phyloP scores from a whole-genome alignment of 2,888 invertebrate species.

The Scaptomyza caliginosa region DNA sequence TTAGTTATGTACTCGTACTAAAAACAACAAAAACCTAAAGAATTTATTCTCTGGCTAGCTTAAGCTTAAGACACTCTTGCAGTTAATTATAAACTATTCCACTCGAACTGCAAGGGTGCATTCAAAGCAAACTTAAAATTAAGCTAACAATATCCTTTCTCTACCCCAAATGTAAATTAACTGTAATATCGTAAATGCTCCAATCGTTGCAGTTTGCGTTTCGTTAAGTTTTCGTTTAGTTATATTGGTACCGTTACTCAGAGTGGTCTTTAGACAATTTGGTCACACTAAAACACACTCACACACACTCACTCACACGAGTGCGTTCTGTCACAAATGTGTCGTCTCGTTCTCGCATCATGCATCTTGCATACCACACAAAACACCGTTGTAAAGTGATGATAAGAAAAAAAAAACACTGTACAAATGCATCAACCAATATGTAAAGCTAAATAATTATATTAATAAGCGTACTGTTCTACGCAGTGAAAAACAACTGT shows the following conservation, averaged over 20 bases:
- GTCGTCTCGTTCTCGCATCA: conserved; percentile 48
- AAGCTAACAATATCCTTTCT: not conserved
- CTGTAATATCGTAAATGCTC: conserved; percentile 23
- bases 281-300: conserved; percentile 1
- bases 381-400: conserved; percentile 4
- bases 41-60: conserved; percentile 15
- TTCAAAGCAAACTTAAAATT: not conserved
- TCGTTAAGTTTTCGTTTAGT: conserved; percentile 34
- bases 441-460: conserved; percentile 31
- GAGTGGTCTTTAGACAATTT: conserved; percentile 27
- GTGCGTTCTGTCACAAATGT: conserved; percentile 40
- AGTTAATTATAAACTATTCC: no score
- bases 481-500: conserved; percentile 14
- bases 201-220: conserved; percentile 28
- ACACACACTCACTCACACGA: conserved; percentile 10
- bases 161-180: conserved; percentile 42
- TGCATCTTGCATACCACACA: conserved; percentile 29
- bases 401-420: conserved; percentile 32
- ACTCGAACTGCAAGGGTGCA: conserved; percentile 25
- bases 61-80: conserved; percentile 19
- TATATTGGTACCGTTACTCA: conserved; percentile 23
- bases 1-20: conserved; percentile 58
- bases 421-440: conserved; percentile 50
- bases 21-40: conserved; percentile 14
- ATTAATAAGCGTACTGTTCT: conserved; percentile 45